Percentiles rank a stretch among this genome's conserved stretches.
Evolutionary conservation across 2,888 invertebrate species (phyloP).

Genomic region (Eupithecia pulchellata): DNA sequence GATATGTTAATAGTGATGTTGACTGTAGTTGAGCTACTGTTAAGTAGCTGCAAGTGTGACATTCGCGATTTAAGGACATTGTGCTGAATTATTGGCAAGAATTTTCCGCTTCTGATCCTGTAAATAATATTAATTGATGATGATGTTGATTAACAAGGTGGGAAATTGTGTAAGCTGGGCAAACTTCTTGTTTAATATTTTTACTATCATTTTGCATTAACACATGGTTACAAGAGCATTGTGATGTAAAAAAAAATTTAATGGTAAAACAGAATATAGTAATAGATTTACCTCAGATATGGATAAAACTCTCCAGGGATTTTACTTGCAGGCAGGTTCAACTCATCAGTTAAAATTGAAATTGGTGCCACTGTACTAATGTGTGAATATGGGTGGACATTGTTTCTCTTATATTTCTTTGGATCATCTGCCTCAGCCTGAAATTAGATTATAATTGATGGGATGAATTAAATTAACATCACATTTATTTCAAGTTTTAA

Average conservation of each 20-base stretch:
- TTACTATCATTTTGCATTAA: background rate
- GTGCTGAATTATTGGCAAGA: constrained; percentile 93
- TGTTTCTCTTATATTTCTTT: constrained; percentile 43
- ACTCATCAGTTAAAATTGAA: constrained; percentile 90
- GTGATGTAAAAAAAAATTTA: background rate
- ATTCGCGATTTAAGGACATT: constrained; percentile 93
- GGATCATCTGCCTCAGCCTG: constrained; percentile 39
- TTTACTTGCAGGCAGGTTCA: constrained; percentile 87
- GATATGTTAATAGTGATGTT: constrained; percentile 89
- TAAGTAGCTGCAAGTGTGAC: constrained; percentile 89
- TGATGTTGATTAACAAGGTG: background rate
- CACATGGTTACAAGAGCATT: too few species aligned
- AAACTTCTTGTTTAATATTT: background rate
- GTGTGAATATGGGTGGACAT: constrained; percentile 88
- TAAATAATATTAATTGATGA: background rate
- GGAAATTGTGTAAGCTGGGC: background rate
- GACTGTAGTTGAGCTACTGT: constrained; percentile 84
- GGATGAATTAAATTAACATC: background rate
- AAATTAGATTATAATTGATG: background rate
- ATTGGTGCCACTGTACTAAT: constrained; percentile 90
- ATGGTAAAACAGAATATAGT: background rate
- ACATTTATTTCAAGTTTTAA: too few species aligned
- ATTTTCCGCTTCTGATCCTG: constrained; percentile 86
- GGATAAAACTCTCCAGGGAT: constrained; percentile 89
- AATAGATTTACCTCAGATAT: constrained; percentile 20